Conservation (phyloP, 2,113 vertebrate genomes). For the Pristiophorus japonicus region DNA sequence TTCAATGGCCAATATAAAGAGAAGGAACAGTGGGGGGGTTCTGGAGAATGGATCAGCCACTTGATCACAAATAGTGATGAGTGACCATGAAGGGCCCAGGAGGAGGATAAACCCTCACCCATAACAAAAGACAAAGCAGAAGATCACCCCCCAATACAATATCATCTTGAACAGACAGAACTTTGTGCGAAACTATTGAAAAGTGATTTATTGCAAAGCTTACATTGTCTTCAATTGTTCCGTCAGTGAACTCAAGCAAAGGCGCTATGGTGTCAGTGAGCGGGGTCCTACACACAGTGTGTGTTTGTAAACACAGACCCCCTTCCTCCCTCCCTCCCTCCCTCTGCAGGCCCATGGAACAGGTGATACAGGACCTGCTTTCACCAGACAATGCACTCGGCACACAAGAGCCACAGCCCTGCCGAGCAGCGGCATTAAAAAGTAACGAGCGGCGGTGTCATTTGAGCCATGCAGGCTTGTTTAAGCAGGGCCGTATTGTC, state of each 20-base stretch:
- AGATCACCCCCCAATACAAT: neutral
- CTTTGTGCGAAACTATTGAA: neutral
- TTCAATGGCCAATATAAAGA: neutral
- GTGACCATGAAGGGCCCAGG: neutral
- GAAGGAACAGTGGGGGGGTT: neutral
- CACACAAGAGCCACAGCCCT: neutral
- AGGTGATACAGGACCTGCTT: conserved; percentile 44
- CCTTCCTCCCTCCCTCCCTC: too few relatives aligned
- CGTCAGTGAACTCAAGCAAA: neutral
- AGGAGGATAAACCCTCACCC: neutral
- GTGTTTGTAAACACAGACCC: neutral
- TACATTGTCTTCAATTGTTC: neutral
- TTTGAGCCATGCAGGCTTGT: conserved; percentile 24
- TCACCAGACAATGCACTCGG: conserved; percentile 29
- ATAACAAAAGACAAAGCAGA: neutral
- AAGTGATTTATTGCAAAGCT: neutral
- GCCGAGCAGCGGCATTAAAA: neutral
- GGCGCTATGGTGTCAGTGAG: neutral
- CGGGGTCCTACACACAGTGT: neutral
- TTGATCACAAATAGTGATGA: neutral
- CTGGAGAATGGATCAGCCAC: neutral
- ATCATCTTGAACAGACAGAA: neutral
- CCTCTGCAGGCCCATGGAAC: neutral
- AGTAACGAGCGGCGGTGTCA: neutral
- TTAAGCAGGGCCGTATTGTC: neutral